Evolutionary conservation across 1,140 invertebrate species (phyloP), one percentile per base, ranked within the genome.

Genomic region (Pachyrhynchus sulphureomaculatus): DNA sequence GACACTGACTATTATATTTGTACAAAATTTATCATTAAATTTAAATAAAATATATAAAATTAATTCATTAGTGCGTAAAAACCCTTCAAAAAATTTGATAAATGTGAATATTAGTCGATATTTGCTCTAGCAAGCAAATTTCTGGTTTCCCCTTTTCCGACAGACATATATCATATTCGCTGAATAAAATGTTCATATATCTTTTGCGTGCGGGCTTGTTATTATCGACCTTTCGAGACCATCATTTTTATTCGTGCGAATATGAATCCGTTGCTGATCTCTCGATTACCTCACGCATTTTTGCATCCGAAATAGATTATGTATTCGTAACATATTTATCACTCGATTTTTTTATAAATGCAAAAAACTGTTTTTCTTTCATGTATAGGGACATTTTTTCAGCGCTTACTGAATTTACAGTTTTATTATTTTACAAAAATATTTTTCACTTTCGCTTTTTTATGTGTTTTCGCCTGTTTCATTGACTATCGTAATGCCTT

Each of bases 211-310:
- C 20, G 41, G 26, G 54, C n/a, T n/a, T n/a, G n/a, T 58, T 39
- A 51, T 58, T 58, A 58, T 58, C 44, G 56, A 58, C 56, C 56
- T 58, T 58, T 49, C 41, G n/a, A 45, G 45, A 12, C 48, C 44
- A 49, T 58, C 56, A 49, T 58, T 49, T 51, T 23, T 18, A 26
- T 45, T 47, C 41, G 54, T 39, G 18, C 2, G 33, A 44, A 37
- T 56, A 13, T 20, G 39, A 47, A 56, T 20, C 39, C 32, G 9
- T 33, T 51, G 33, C 49, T 51, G 33, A 37, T 52, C 36, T 52
- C n/a, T 17, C 32, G 49, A 52, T 52, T 41, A 32, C 45, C 13
- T 20, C 29, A 41, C 49, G 24, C 49, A 23, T 41, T 36, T 52
- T 41, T 24, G 49, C 49, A 20, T 37, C 42, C 23, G 24, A 13